Base-by-base conservation (phyloP, 2,113 vertebrate genomes). In the Percopsis transmontana region DNA sequence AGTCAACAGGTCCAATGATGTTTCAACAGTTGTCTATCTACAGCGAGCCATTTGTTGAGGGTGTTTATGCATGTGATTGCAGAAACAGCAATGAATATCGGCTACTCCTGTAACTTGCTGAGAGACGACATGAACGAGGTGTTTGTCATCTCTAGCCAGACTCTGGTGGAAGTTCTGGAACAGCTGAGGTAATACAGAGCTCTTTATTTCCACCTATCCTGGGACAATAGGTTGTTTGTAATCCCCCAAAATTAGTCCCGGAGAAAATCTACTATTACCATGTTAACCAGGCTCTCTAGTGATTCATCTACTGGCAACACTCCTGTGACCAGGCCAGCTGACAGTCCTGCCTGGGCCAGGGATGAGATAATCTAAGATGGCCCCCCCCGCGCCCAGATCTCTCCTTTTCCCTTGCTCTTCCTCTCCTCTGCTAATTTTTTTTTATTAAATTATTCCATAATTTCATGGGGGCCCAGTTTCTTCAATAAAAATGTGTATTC, bases 11-110 rank as follows among this genome's bases (percentile, higher is more conserved):
- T 21, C 44, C 13, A 51, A 16, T 3, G n/a, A 1, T 44, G 1
- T n/a, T 58, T 53, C 19, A 66, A 8, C 51, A 41, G 19, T 11
- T 72, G 39, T 27, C 55, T 55, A 27, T 7, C 58, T 19, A 16
- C 62, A 19, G 11, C 27, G 27, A 33, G 27, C 27, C 27, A 11
- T 21, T 5, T 44, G 13, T 56, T 20, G 60, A n/a, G n/a, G 44
- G 16, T 70, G 12, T 63, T 41, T 23, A 5, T 77, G 18, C 65
- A 41, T 11, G 27, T 33, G 27, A 33, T 80, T 74, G 68, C 80
- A 96, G 95, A 95, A 87, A 95, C 94, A 12, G 93, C 93, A 0
- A 91, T 92, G 86, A 95, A 94, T 80, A 93, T 95, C 6, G 92
- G 93, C 23, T 94, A 95, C 73, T 94, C 93, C 62, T 93, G 92